These are phyloP conservation scores for Oncorhynchus tshawytscha DNA, from an alignment of 2,113 vertebrate genomes.

Conservation along the genomic window DNA sequence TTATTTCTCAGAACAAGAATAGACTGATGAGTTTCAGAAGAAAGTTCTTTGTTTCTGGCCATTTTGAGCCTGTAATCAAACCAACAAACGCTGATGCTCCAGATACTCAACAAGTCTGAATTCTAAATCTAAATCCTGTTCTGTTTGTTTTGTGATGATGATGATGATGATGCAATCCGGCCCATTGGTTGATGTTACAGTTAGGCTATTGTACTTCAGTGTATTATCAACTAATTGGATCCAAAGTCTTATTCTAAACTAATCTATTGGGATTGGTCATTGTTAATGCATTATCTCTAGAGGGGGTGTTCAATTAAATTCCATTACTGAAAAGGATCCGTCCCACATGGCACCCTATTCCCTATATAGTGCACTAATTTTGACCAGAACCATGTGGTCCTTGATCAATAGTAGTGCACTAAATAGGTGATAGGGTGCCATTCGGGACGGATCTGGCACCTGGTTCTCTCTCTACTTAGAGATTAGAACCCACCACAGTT, in stretches of 20 bases:
- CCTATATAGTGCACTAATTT: no score
- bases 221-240: constrained; percentile 11
- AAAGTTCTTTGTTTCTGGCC: no score
- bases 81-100: no score
- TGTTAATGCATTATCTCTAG: constrained; percentile 60
- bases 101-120: no score
- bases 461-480: constrained; percentile 42
- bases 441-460: constrained; percentile 39
- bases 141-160: neutral
- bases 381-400: no score
- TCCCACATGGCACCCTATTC: no score
- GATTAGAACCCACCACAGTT: constrained; percentile 62
- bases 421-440: no score
- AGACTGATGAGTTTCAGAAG: no score
- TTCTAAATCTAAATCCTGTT: constrained; percentile 3
- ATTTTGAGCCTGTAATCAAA: no score
- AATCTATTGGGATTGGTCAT: constrained; percentile 37
- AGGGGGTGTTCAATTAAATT: constrained; percentile 42
- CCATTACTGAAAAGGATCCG: constrained; percentile 40
- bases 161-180: constrained; percentile 4
- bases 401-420: no score
- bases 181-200: constrained; percentile 4
- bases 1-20: no score
- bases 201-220: neutral
- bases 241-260: constrained; percentile 18